These are phyloP conservation scores for Hormaphis cornu DNA, from an alignment of 1,140 invertebrate genomes.

Conservation along the genomic window DNA sequence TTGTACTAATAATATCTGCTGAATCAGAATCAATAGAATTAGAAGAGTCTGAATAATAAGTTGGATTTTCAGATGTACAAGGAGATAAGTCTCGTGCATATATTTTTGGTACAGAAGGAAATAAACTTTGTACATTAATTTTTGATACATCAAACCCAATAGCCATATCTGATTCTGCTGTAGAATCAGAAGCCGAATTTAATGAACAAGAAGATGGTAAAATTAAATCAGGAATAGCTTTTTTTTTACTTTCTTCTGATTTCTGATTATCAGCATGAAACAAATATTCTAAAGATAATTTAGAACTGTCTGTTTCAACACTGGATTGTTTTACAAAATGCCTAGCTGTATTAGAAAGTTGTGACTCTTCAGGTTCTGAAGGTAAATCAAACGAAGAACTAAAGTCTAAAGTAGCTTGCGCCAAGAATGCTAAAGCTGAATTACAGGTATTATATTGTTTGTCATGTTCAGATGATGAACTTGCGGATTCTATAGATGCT, in stretches of 20 bases:
- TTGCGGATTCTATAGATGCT: conserved; percentile 7
- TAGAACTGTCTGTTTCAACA: conserved; percentile 2
- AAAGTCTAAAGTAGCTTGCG: conserved; percentile 17
- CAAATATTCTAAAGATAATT: conserved; percentile 26
- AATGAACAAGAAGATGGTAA: conserved; percentile 14
- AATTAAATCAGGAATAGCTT: not conserved
- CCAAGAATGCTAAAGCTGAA: conserved; percentile 22
- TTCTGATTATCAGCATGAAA: not conserved
- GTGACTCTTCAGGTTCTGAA: conserved; percentile 6
- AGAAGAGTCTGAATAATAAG: conserved; percentile 18
- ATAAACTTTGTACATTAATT: conserved; percentile 8
- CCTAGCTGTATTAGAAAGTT: not conserved
- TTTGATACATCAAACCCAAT: not conserved
- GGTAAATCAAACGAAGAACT: conserved; percentile 20
- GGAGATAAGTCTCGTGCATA: conserved; percentile 5
- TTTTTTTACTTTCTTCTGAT: not conserved
- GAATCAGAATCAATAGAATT: conserved; percentile 11
- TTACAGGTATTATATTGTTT: conserved; percentile 21
- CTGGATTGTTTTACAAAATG: not conserved
- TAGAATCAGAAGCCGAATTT: conserved; percentile 26
- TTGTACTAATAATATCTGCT: conserved; percentile 3
- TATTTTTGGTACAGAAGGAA: not conserved
- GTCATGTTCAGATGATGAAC: conserved; percentile 27
- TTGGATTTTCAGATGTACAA: conserved; percentile 10
- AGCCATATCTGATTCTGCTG: conserved; percentile 14